Base-by-base conservation (phyloP, 2,888 invertebrate genomes). In the Cheilosia urbana region DNA sequence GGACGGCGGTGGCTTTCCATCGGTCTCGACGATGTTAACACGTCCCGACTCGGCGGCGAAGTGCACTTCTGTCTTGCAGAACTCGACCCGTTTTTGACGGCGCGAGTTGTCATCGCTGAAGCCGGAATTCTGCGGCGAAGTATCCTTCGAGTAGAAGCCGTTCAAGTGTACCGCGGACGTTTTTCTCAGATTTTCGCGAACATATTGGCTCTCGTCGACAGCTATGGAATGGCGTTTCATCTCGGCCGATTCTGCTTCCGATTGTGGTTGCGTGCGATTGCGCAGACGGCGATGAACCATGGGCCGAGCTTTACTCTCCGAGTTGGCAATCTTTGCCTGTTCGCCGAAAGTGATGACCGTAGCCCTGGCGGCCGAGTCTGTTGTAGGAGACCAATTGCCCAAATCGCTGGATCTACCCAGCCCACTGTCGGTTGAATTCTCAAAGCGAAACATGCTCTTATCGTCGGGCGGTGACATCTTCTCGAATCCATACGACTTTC, bases 21-120 rank as follows among this genome's bases (percentile, higher is more conserved):
- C 96, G 0, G 97, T 97, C 90, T 97, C 96, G 40, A 97, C 97
- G 78, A 97, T 97, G 90, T 97, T 96, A 0, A 97, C 96, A 89
- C 95, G 95, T 0, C 97, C 97, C 1, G 96, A 96, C 90, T 97
- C 97, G 17, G 96, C 96, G 0, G 96, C 96, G 90, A 97, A 97
- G 91, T 97, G 97, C 30, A 97, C 95, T 93, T 97, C 97, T 0
- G 97, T 97, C 93, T 97, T 97, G 90, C 96, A 96, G 91, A 97
- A 97, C 89, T 96, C 97, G 0, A 97, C 97, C 7, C 92, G 90
- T 91, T 95, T 96, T 90, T 96, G 96, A 1, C 85, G 85, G 2
- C 85, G 76, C 11, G 85, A 77, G 47, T 85, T 85, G 21, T 85
- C 85, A 1, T 93, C 85, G 15, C 81, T 85, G 4, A 85, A 76